Base-by-base conservation (phyloP, 2,888 invertebrate species). In the Sesia bembeciformis region DNA sequence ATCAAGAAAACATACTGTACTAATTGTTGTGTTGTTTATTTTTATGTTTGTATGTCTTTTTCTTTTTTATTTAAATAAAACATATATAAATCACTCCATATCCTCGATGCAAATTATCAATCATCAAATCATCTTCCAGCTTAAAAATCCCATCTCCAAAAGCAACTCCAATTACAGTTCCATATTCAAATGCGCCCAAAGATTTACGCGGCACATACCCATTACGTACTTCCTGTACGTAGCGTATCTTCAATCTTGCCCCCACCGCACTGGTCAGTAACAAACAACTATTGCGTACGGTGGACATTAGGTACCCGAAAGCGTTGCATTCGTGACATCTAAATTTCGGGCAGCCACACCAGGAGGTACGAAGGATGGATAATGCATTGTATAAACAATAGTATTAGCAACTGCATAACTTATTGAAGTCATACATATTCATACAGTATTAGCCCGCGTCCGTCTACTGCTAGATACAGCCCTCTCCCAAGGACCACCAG, bases 291-390 rank as follows among this genome's bases (percentile, higher is more conserved):
- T 75, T 70, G 76, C 70, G 70, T 73, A 72, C 72, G 70, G 78
- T 63, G 64, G 75, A 80, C 82, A 82, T 83, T 84, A 82, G 76
- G 69, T 69, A 75, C 55, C 40, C 54, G 79, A 81, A 84, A 83
- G 83, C 84, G 74, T 67, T 74, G 73, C 74, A 77, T 78, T 83
- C 81, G 86, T 87, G 84, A 87, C 88, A 87, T 84, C 88, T 88
- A 88, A 88, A 88, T 88, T 88, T 88, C 78, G 87, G 86, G 72
- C 75, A 84, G 82, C 84, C 84, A 62, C 84, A 82, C 70, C 72
- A 67, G 3, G 56, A 55, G 40, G 8, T 52, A 50, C 50, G 50
- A 39, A 50, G 4, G 38, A 46, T 46, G 46, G 46, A 46, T 4
- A 23, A 4, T 5, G 46, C 46, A 46, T 8, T 7, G n/a, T 46